Evolutionary conservation across 2,113 vertebrate genomes (phyloP), one percentile per base, ranked within the genome.

Genomic region (Acinonyx jubatus): DNA sequence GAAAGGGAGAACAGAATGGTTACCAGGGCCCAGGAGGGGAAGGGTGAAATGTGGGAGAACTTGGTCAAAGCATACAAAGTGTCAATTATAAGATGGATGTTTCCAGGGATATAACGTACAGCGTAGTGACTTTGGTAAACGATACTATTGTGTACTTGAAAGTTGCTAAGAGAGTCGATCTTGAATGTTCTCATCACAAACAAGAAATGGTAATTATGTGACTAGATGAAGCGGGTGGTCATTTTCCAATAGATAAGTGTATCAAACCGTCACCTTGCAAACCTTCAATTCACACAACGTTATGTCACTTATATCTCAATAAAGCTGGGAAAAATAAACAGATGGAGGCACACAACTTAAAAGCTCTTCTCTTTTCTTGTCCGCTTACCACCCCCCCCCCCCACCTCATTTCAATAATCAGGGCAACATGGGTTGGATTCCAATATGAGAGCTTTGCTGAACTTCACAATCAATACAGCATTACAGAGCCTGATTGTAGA

Each of bases 301-400:
- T 7, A 3, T 0, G 1, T 5, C 33, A 2, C 0, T 79, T 27
- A 19, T 4, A 19, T 25, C 21, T 48, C 57, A 19, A 1, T 65
- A 29, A 48, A 76, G 19, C 38, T 63, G 36, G 4, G 55, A 31
- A 21, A 61, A 57, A 76, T 25, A 15, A 41, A 13, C 16, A 71
- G 4, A 80, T 6, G 65, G 61, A 45, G 21, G 1, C 1, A 23
- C 23, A 23, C 25, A 25, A 33, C 8, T 5, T 25, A 25, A 0
- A 31, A 31, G 27, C 2, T n/a, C 38, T 76, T 57, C 27, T 8
- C 31, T 1, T 29, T 23, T 11, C 16, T 5, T 7, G 1, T 18
- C 31, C 38, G n/a, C 31, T 41, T 45, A 45, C 45, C 45, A 45
- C 7, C 45, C 45, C 16, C 5, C 33, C 13, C 57, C 7, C 21